A percentile compares a stretch with the other conserved stretches of the same genome.
phyloP scores from a whole-genome alignment of 2,797 vertebrate species.

The Phoeniculus purpureus region DNA sequence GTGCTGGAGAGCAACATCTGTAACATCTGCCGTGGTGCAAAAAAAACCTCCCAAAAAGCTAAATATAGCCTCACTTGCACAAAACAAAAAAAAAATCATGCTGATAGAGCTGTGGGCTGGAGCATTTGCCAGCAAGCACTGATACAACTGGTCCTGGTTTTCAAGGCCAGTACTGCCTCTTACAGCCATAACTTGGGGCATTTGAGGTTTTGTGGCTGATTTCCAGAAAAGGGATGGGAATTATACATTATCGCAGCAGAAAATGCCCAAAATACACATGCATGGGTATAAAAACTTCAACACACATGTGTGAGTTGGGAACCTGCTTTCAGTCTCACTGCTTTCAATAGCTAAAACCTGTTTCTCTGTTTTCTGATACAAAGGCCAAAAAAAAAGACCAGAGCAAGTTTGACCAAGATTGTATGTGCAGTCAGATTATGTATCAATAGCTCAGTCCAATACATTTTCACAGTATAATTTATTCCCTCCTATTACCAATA shows the following conservation, averaged over 20 bases:
- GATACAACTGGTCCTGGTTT: not conserved
- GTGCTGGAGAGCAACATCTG: not conserved
- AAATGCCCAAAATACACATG: not conserved
- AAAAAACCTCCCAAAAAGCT: not conserved
- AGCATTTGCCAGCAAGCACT: not conserved
- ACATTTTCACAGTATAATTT: not conserved
- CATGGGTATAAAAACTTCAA: not conserved
- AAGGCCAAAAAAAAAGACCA: not conserved
- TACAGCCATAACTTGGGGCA: not conserved
- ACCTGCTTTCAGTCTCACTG: not conserved
- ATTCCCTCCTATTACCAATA: not conserved
- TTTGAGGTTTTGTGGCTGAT: not conserved
- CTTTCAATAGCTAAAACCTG: not conserved
- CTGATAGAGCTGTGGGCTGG: not conserved
- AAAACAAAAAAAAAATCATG: not conserved
- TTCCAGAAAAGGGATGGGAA: not conserved
- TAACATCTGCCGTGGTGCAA: not conserved
- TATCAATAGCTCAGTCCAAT: not conserved
- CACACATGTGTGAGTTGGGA: not conserved
- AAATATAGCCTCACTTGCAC: not conserved
- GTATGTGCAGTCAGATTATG: not conserved
- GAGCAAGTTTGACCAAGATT: not conserved
- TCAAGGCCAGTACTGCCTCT: not conserved
- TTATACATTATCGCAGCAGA: fast-evolving
- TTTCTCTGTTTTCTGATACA: not conserved